phyloP scores from a whole-genome alignment of 2,797 vertebrate species.

The Macropus fuliginosus region DNA sequence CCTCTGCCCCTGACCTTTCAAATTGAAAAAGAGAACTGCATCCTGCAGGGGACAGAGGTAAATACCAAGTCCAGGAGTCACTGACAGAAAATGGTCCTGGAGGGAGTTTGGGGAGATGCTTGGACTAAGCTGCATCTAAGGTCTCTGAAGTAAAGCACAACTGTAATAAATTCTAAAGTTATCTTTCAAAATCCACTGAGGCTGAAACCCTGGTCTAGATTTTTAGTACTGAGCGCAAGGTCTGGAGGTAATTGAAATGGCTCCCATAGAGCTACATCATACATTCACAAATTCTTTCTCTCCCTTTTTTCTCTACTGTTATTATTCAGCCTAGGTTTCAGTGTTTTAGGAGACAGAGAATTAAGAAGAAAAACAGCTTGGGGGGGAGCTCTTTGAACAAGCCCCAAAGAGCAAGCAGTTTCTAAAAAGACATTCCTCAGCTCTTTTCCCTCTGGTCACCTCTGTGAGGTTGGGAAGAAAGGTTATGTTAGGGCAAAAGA shows the following conservation, averaged over 20 bases:
- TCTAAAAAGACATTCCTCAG: constrained; percentile 46
- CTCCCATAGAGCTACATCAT: neutral
- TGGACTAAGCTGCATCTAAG: neutral
- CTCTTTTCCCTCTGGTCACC: constrained; percentile 49
- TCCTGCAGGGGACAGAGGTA: constrained; percentile 5
- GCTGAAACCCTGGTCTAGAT: constrained; percentile 32
- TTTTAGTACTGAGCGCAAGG: constrained; percentile 16
- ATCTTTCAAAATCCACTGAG: constrained; percentile 40
- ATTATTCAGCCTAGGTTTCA: neutral
- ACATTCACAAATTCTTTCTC: neutral
- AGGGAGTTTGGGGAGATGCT: neutral
- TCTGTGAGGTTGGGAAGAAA: constrained; percentile 40
- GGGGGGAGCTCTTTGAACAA: neutral
- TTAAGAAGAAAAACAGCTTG: neutral
- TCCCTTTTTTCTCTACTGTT: neutral
- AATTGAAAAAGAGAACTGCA: constrained; percentile 10
- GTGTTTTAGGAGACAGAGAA: neutral
- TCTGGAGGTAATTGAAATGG: constrained; percentile 33
- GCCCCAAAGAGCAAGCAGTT: neutral
- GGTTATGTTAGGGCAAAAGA: constrained; percentile 76
- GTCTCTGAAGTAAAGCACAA: constrained; percentile 16
- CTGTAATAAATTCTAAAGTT: constrained; percentile 35
- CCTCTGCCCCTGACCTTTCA: neutral
- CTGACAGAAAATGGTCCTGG: neutral
- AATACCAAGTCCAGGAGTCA: constrained; percentile 15